phyloP scores from a whole-genome alignment of 2,113 vertebrate species.

The Alligator sinensis region DNA sequence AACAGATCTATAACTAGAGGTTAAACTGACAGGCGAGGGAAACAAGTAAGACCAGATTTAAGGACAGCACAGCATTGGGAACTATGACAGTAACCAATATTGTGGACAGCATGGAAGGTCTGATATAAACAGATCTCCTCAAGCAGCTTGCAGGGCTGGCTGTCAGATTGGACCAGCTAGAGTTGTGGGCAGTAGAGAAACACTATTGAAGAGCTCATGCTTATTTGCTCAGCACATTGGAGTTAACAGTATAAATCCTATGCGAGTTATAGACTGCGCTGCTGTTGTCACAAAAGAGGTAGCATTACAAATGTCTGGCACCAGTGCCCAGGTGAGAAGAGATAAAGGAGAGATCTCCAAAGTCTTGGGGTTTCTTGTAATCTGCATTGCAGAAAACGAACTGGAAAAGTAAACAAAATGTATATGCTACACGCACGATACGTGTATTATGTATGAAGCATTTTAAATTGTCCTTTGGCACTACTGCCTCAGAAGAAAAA shows the following conservation, averaged over 20 bases:
- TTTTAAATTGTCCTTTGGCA: no score
- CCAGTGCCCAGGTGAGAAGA: background rate
- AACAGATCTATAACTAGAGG: background rate
- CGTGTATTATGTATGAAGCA: no score
- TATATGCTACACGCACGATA: no score
- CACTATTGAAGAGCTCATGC: background rate
- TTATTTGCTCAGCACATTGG: background rate
- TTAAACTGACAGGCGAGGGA: background rate
- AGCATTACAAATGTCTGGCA: background rate
- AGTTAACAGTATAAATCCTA: background rate
- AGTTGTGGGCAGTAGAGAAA: background rate
- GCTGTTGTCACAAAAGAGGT: background rate
- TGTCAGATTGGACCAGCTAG: background rate
- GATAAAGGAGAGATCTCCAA: background rate
- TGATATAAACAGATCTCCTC: background rate
- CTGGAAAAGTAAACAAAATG: no score
- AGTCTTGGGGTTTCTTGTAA: no score
- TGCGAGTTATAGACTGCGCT: background rate
- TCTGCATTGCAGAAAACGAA: no score
- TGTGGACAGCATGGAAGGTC: background rate
- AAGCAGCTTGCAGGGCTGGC: background rate
- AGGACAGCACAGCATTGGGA: background rate
- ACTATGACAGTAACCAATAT: no score
- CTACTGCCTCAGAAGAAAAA: no score
- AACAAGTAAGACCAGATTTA: background rate